Evolutionary conservation across 2,797 vertebrate species (phyloP).

Genomic region (Poeciliopsis presidionis): DNA sequence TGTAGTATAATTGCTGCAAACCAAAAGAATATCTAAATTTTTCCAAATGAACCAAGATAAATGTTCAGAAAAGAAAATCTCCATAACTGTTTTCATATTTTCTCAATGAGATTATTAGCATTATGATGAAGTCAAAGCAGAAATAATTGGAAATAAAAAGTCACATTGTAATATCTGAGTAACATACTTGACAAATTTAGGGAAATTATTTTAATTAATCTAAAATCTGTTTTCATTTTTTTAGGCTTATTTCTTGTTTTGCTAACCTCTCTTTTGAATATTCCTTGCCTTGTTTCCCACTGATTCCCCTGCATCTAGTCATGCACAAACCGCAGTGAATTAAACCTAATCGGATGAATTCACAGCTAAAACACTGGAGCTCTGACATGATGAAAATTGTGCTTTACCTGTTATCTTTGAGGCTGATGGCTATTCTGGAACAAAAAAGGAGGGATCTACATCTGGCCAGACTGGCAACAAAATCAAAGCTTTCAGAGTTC

Average conservation of each 20-base stretch:
- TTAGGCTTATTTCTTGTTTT: background rate
- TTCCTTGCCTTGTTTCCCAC: background rate
- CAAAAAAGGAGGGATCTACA: background rate
- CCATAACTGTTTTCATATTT: background rate
- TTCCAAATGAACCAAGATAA: background rate
- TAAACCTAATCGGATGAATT: background rate
- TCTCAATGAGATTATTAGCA: background rate
- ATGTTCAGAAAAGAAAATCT: background rate
- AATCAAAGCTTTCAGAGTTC: slow-evolving; percentile 13
- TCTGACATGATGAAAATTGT: slow-evolving; percentile 3
- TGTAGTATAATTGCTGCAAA: background rate
- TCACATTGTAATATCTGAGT: background rate
- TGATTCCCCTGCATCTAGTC: background rate
- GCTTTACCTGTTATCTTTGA: background rate
- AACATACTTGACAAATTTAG: background rate
- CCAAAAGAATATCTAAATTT: background rate
- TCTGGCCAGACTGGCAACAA: background rate
- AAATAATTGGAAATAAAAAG: background rate
- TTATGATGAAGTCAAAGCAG: background rate
- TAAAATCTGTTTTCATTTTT: background rate
- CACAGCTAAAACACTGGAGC: background rate
- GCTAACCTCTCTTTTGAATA: background rate
- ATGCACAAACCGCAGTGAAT: background rate
- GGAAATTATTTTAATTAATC: background rate
- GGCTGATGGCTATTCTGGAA: background rate